Base-by-base conservation (phyloP, 2,113 vertebrate genomes). In the Lucifuga dentata region DNA sequence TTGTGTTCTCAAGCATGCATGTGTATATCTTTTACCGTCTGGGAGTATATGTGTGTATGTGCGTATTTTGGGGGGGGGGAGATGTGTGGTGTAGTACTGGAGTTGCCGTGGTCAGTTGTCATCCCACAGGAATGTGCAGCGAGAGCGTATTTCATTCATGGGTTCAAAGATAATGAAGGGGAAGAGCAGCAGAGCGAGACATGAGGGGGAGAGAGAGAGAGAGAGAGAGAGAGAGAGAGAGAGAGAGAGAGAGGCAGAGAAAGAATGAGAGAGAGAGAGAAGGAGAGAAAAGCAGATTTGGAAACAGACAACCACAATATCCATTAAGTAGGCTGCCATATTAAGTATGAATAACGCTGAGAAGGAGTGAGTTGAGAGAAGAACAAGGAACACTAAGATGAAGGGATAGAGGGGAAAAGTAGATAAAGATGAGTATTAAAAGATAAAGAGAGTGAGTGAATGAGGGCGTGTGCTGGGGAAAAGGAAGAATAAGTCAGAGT, bases 81-180 rank as follows among this genome's bases (percentile, higher is more conserved):
- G n/a, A n/a, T n/a, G n/a, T n/a, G n/a, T n/a, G n/a, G 70, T 75
- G 51, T 29, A 29, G 26, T 29, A 67, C 78, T 59, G 68, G 72
- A 65, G 70, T 67, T 52, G 65, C 39, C 33, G 62, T 81, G 74
- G 76, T 86, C 85, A 83, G 81, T 11, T 73, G 78, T 85, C 85
- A 86, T 78, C 80, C 85, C 59, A 39, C 74, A 90, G 86, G 86
- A 88, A 88, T 90, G 87, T 90, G 88, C 87, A 77, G 75, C 19
- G 53, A 61, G 81, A 69, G 85, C 68, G 63, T 8, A 76, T 85
- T 89, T 88, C 86, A 91, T 91, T 91, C 88, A 91, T 24, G 53
- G 69, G 72, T 50, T 76, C 67, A 52, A 51, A 88, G 63, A 83
- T 84, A 89, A 88, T 80, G 85, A 88, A 68, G 76, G 77, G 65